Evolutionary conservation across 2,797 vertebrate genomes (phyloP).

Genomic region (Catamblyrhynchus diadema): DNA sequence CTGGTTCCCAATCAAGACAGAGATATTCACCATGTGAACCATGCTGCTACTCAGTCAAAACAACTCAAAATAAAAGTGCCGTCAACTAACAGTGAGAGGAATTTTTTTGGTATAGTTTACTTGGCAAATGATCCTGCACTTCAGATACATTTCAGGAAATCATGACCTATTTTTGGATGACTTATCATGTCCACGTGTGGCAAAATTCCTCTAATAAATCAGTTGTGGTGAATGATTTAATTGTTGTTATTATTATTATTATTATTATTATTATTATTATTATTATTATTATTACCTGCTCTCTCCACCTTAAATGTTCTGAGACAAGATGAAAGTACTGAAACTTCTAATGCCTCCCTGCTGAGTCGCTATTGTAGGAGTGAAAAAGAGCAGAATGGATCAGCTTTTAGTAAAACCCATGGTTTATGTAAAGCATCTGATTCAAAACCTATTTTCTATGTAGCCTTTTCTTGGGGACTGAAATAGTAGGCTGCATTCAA

Average conservation of each 20-base stretch:
- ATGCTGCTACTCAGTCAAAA: background rate
- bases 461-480: slow-evolving; percentile 55
- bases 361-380: slow-evolving; percentile 56
- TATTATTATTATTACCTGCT: background rate
- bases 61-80: background rate
- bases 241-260: background rate
- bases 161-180: slow-evolving; percentile 5
- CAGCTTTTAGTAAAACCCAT: slow-evolving; percentile 73
- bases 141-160: slow-evolving; percentile 35
- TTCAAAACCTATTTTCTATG: slow-evolving; percentile 74
- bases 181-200: background rate
- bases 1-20: background rate
- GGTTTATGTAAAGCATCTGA: slow-evolving; percentile 80
- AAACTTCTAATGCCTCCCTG: slow-evolving; percentile 70
- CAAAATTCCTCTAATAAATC: slow-evolving; percentile 24
- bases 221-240: background rate
- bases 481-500: slow-evolving; percentile 69
- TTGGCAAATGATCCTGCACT: slow-evolving; percentile 1
- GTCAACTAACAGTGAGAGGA: background rate
- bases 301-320: slow-evolving; percentile 53
- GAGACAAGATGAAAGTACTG: slow-evolving; percentile 76
- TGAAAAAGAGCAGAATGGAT: slow-evolving; percentile 70
- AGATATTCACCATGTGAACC: slow-evolving; percentile 26
- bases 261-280: background rate
- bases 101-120: slow-evolving; percentile 12